phyloP scores from a whole-genome alignment of 2,797 vertebrate species.

The Acropternis orthonyx region DNA sequence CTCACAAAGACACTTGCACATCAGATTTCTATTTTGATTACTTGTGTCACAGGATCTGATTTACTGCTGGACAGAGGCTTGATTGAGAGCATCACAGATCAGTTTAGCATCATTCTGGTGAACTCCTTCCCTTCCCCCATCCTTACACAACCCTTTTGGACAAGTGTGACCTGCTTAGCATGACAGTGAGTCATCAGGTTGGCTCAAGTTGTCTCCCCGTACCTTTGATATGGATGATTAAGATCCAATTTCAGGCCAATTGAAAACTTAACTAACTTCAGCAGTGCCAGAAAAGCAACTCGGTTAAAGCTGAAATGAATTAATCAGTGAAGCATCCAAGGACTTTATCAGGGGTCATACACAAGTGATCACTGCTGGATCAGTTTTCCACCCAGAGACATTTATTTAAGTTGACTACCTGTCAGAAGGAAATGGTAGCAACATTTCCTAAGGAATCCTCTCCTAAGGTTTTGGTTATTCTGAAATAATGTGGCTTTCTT shows the following conservation, averaged over 20 bases:
- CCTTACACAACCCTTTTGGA: constrained; percentile 9
- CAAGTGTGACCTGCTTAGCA: constrained; percentile 66
- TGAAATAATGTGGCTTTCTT: neutral
- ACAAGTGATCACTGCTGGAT: neutral
- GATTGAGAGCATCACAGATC: constrained; percentile 25
- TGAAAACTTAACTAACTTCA: constrained; percentile 27
- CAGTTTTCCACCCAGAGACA: constrained; percentile 26
- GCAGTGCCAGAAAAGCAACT: neutral
- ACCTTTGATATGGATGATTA: constrained; percentile 9
- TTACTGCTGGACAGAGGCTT: constrained; percentile 20
- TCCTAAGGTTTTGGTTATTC: neutral
- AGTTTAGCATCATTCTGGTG: constrained; percentile 30
- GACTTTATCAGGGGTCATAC: constrained; percentile 9
- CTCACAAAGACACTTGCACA: constrained; percentile 21
- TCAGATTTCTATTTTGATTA: constrained; percentile 57
- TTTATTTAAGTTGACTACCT: constrained; percentile 29
- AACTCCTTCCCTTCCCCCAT: neutral
- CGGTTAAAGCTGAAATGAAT: constrained; percentile 55
- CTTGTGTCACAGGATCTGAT: constrained; percentile 25
- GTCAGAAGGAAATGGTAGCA: constrained; percentile 29
- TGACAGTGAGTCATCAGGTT: constrained; percentile 58
- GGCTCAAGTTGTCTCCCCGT: constrained; percentile 29
- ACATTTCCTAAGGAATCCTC: neutral
- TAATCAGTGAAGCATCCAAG: constrained; percentile 39
- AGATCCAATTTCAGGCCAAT: constrained; percentile 56